Percentiles rank a stretch among this genome's conserved stretches.
Evolutionary conservation across 2,797 vertebrate genomes (phyloP).

Genomic region (Arremon aurantiirostris): DNA sequence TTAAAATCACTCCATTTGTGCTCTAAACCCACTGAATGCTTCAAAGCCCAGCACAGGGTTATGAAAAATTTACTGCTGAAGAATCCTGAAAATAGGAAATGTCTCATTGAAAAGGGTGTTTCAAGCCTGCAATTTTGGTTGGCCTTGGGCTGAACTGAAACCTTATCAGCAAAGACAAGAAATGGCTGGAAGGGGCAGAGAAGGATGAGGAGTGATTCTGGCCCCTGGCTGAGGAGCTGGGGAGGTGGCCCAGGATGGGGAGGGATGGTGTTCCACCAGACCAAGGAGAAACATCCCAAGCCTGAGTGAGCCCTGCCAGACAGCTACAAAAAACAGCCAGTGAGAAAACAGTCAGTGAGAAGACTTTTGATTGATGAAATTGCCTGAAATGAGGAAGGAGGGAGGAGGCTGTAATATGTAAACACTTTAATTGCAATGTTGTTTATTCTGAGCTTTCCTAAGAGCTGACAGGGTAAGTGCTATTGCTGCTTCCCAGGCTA

Average conservation of each 20-base stretch:
- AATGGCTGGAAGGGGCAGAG: background rate
- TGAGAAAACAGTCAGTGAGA: background rate
- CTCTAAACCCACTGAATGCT: background rate
- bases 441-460: background rate
- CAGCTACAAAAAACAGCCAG: background rate
- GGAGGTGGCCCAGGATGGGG: background rate
- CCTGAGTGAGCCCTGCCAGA: background rate
- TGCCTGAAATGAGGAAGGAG: background rate
- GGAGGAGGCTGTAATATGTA: background rate
- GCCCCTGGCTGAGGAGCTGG: fast-evolving
- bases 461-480: background rate
- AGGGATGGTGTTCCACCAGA: background rate
- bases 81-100: background rate
- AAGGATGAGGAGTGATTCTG: fast-evolving
- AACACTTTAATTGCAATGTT: background rate
- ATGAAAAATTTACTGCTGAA: background rate
- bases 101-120: background rate
- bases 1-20: background rate
- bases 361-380: background rate
- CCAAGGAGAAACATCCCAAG: background rate
- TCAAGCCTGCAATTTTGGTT: background rate
- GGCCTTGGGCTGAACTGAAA: background rate
- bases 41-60: background rate
- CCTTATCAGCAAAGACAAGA: background rate
- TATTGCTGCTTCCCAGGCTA: background rate